phyloP scores from a whole-genome alignment of 2,113 vertebrate species.

The Prunella fulvescens region DNA sequence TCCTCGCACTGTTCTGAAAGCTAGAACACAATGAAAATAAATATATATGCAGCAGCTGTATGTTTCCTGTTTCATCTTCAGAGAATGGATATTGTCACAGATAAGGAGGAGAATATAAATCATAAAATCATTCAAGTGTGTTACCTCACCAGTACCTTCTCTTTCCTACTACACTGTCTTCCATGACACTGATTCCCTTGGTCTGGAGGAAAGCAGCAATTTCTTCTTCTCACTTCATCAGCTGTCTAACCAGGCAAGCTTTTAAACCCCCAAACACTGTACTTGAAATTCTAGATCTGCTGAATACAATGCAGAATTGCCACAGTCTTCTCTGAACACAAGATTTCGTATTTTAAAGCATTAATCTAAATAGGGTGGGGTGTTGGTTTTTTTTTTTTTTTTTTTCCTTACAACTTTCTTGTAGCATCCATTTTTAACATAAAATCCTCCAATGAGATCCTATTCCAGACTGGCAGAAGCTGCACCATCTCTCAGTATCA shows the following conservation, averaged over 20 bases:
- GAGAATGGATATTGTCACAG: constrained; percentile 55
- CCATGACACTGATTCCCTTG: constrained; percentile 43
- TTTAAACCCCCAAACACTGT: constrained; percentile 32
- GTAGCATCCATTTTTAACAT: neutral
- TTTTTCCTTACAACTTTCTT: neutral
- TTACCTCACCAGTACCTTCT: neutral
- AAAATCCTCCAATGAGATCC: neutral
- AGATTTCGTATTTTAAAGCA: neutral
- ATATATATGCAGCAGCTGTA: constrained; percentile 15
- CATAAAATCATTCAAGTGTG: constrained; percentile 43
- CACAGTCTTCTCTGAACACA: neutral
- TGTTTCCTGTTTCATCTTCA: constrained; percentile 50
- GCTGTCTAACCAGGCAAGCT: constrained; percentile 41
- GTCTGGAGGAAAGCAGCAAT: constrained; percentile 34
- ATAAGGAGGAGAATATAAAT: constrained; percentile 54
- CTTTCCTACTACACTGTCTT: constrained; percentile 14
- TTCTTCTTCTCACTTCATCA: constrained; percentile 51
- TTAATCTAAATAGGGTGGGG: neutral
- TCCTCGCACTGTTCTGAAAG: constrained; percentile 11
- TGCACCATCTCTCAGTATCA: neutral
- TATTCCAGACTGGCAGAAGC: neutral
- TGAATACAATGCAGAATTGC: neutral
- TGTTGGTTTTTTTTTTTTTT: neutral
- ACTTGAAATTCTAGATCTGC: neutral
- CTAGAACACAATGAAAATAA: constrained; percentile 49